Conservation (phyloP, 2,113 vertebrate species). For the Solenodon paradoxus region DNA sequence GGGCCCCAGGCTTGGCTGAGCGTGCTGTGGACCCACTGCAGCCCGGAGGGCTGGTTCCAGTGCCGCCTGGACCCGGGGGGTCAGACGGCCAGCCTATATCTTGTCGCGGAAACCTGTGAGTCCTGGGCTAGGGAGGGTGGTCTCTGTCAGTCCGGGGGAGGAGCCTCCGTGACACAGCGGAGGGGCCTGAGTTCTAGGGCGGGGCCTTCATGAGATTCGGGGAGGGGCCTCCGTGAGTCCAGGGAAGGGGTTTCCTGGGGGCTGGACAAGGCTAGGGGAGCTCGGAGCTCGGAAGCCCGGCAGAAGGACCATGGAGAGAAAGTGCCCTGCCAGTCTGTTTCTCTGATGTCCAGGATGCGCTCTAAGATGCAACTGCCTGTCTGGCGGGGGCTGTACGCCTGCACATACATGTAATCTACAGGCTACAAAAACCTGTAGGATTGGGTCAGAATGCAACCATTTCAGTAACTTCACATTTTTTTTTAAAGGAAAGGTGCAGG, state of each 20-base stretch:
- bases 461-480: background rate
- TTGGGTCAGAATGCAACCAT: background rate
- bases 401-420: too few species aligned
- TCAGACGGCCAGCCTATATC: slow-evolving; percentile 30
- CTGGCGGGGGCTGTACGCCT: too few species aligned
- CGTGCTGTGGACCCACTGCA: accelerated
- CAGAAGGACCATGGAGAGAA: background rate
- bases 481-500: too few species aligned
- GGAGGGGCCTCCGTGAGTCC: too few species aligned
- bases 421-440: background rate
- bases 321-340: background rate
- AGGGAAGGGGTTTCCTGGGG: too few species aligned
- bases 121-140: background rate
- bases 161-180: too few species aligned
- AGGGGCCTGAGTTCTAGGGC: too few species aligned
- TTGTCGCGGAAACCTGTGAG: slow-evolving; percentile 55
- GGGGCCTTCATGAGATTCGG: too few species aligned
- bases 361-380: background rate
- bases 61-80: slow-evolving; percentile 52
- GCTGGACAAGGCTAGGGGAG: too few species aligned
- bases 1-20: slow-evolving; percentile 64
- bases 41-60: slow-evolving; percentile 75
- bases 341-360: background rate
- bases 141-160: too few species aligned
- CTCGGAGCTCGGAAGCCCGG: too few species aligned